A percentile compares a stretch with the other conserved stretches of the same genome.
phyloP scores from a whole-genome alignment of 2,797 vertebrate genomes.

The Rallus crepitans region DNA sequence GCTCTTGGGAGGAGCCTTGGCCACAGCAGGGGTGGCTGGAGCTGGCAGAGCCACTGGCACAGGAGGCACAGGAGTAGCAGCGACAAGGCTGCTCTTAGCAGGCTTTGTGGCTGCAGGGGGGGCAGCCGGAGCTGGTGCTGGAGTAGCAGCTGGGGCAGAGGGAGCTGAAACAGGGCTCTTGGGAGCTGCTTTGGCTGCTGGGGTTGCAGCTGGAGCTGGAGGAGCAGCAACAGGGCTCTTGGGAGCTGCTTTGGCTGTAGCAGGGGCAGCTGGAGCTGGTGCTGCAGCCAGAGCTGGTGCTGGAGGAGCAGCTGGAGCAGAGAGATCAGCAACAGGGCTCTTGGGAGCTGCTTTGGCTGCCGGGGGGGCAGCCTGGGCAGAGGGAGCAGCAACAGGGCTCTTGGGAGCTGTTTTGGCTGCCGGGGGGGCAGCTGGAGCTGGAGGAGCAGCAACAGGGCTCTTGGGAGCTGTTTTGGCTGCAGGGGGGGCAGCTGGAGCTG shows the following conservation, averaged over 20 bases:
- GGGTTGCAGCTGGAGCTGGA: neutral
- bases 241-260: neutral
- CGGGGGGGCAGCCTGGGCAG: neutral
- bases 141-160: neutral
- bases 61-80: neutral
- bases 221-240: neutral
- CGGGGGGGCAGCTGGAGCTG: neutral
- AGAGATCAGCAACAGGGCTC: neutral
- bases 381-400: neutral
- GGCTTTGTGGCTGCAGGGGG: neutral
- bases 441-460: neutral
- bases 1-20: neutral
- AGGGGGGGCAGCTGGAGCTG: neutral
- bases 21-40: accelerated
- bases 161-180: neutral
- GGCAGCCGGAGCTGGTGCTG: too few relatives aligned
- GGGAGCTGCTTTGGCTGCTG: neutral
- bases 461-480: neutral
- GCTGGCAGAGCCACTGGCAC: accelerated
- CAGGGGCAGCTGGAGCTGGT: neutral
- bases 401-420: too few relatives aligned
- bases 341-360: neutral
- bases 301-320: too few relatives aligned
- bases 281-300: neutral
- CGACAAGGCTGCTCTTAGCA: neutral